Evolutionary conservation across 2,888 invertebrate species (phyloP), one percentile per base, ranked within the genome.

Genomic region (Azorinus chamasolen): DNA sequence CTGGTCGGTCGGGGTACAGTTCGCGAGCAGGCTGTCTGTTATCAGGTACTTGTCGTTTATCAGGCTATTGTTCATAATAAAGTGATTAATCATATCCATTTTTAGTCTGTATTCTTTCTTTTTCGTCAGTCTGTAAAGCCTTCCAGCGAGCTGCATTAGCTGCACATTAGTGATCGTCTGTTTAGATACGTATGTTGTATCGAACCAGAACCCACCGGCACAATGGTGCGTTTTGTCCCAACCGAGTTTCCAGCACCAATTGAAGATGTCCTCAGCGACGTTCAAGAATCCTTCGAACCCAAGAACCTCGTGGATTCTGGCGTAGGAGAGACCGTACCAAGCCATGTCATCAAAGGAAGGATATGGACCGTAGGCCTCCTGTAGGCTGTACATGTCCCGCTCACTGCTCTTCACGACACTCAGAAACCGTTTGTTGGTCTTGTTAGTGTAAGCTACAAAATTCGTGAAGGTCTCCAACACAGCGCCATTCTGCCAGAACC

Each of bases 401-500:
- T 80, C 68, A 0, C 83, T 77, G 8, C 70, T 69, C 18, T 51
- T 64, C 0, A 88, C 69, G 0, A 83, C 80, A 1, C 46, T 70
- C 41, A 55, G 62, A 65, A 83, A 87, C 20, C 87, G 62, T n/a
- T 72, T 75, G 64, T 86, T 71, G 12, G 83, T 82, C 25, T 81
- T 72, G 27, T 85, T 83, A 0, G 82, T 85, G 51, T 83, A 79
- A 10, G 55, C 70, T 43, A 84, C 75, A 48, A 87, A 87, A 50
- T 86, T 86, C 16, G 69, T 73, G 45, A 86, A 61, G 1, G 84
- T 75, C 45, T 87, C 85, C 51, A 87, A 54, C 10, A 86, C 78
- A 4, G 79, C 83, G 5, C 86, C 87, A 74, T 87, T 83, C 46
- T 87, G 85, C 87, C 87, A 87, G 71, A 87, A 87, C n/a, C 86